Base-by-base conservation (phyloP, 2,888 invertebrate species). In the Allolobophora icterica region DNA sequence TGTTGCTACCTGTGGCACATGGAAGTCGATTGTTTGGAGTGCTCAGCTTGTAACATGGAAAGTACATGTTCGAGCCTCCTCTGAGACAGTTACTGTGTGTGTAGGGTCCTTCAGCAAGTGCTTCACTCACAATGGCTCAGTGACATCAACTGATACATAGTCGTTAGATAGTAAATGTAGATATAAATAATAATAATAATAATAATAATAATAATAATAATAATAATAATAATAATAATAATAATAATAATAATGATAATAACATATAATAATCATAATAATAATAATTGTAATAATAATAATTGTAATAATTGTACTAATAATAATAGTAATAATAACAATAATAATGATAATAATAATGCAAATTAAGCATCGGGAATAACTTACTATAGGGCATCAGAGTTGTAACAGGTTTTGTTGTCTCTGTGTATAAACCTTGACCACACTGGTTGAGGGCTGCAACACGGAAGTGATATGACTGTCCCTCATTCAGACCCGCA, bases 391-490 rank as follows among this genome's bases (percentile, higher is more conserved):
- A 94, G 90, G 94, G 94, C 91, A 93, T 93, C 90, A 94, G 94
- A 58, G 94, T 93, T 89, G 92, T 96, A 15, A 97, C 96, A 21
- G 97, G 97, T 94, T 96, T 96, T 45, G 97, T 97, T 93, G 97
- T 96, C 58, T 97, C 97, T 91, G 97, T 97, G 90, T 93, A 90
- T 33, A 90, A 90, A 30, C 92, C 92, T n/a, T 91, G n/a, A 34
- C 98, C 98, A 94, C 97, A 97, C 93, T 97, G 96, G 96, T 98
- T 98, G 91, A 97, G 96, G 0, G 98, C 97, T 0, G 98, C 97
- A 21, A 98, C 96, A 91, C 98, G 96, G 95, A 98, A 98, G 94
- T 97, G 97, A 95, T 98, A 98, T 21, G 87, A 89, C 40, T 92
- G 91, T 87, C 93, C 93, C 90, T 93, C 92, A 40, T 90, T 89